Conservation (phyloP, 2,888 invertebrate species). For the Pyrrhia umbra region DNA sequence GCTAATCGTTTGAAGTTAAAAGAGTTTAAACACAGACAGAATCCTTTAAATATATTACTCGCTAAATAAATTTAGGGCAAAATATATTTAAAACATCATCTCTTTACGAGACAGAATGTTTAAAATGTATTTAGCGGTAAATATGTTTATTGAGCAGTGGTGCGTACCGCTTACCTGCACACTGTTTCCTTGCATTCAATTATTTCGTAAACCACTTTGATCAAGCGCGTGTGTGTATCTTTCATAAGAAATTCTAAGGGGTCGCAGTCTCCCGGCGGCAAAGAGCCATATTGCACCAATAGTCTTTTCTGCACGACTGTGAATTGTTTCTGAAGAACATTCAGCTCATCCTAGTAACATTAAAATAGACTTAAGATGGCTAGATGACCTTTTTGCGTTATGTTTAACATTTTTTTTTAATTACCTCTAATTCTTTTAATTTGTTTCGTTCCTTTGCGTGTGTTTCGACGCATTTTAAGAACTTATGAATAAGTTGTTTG, state of each 20-base stretch:
- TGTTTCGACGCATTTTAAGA: constrained; percentile 82
- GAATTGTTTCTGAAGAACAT: constrained; percentile 92
- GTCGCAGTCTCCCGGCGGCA: constrained; percentile 93
- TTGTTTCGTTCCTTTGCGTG: constrained; percentile 83
- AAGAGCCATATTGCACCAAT: constrained; percentile 94
- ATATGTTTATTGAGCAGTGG: not conserved
- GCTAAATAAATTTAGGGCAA: too few relatives aligned
- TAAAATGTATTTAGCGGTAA: too few relatives aligned
- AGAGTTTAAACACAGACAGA: too few relatives aligned
- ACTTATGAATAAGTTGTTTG: constrained; percentile 77
- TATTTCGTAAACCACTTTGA: constrained; percentile 84
- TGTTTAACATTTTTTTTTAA: not conserved
- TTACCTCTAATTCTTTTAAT: constrained; percentile 80
- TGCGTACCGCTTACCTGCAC: constrained; percentile 71
- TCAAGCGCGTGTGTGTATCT: constrained; percentile 92
- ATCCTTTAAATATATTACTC: not conserved
- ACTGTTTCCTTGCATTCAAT: constrained; percentile 81
- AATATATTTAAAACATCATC: too few relatives aligned
- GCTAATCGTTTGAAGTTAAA: too few relatives aligned
- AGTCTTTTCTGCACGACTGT: constrained; percentile 94
- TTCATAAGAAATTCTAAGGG: constrained; percentile 93
- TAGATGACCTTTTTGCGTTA: not conserved
- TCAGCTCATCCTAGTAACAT: constrained; percentile 83
- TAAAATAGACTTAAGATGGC: not conserved
- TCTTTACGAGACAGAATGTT: too few relatives aligned